phyloP scores from a whole-genome alignment of 2,888 invertebrate species.

The Druceiella hillmani region DNA sequence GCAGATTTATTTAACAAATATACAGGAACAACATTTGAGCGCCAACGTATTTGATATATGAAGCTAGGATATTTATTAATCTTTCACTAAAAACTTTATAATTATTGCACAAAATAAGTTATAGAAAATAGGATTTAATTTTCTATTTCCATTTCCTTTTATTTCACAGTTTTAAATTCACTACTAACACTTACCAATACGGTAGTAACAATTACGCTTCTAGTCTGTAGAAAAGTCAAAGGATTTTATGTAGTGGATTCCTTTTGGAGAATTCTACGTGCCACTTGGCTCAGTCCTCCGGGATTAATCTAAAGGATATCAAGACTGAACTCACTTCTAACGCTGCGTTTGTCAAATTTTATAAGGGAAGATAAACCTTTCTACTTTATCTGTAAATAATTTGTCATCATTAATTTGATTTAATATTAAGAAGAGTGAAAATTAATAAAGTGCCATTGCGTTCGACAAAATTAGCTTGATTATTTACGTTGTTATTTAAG shows the following conservation, averaged over 20 bases:
- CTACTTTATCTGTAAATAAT: slow-evolving; percentile 60
- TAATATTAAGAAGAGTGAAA: slow-evolving; percentile 18
- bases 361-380: slow-evolving; percentile 73
- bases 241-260: slow-evolving; percentile 68
- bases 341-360: slow-evolving; percentile 79
- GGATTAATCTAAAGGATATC: slow-evolving; percentile 75
- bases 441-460: slow-evolving; percentile 4
- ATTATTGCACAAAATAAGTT: too few species aligned
- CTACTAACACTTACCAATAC: slow-evolving; percentile 73
- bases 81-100: too few species aligned
- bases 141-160: too few species aligned
- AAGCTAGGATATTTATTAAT: too few species aligned
- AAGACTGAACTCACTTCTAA: slow-evolving; percentile 71
- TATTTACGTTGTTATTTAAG: neutral
- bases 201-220: slow-evolving; percentile 74
- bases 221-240: slow-evolving; percentile 73
- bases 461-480: neutral
- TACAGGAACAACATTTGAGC: too few species aligned
- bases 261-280: slow-evolving; percentile 69
- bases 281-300: slow-evolving; percentile 65
- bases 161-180: too few species aligned
- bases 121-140: too few species aligned
- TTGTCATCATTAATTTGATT: slow-evolving; percentile 6
- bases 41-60: too few species aligned
- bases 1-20: too few species aligned